These are phyloP conservation scores for Syrista parreyssii DNA, from an alignment of 2,888 invertebrate species.

Conservation along the genomic window DNA sequence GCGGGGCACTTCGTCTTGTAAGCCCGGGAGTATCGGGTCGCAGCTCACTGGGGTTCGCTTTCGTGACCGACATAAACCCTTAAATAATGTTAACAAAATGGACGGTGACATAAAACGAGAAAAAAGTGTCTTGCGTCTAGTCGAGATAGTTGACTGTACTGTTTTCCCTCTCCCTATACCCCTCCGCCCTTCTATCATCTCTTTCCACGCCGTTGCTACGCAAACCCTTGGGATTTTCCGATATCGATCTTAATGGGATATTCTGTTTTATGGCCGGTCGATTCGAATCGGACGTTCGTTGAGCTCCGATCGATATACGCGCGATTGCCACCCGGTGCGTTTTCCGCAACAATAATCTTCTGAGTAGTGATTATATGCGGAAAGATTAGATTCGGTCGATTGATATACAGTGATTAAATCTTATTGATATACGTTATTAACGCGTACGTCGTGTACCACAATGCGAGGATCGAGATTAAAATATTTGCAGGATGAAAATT, in stretches of 20 bases:
- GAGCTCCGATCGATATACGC: not conserved
- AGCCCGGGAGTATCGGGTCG: not conserved
- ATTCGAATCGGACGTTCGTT: not conserved
- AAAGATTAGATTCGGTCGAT: not conserved
- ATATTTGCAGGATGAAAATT: not conserved
- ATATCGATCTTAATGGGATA: slow-evolving; percentile 33
- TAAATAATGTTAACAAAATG: slow-evolving; percentile 12
- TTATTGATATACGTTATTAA: not conserved
- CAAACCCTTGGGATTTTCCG: slow-evolving; percentile 14
- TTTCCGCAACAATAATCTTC: not conserved
- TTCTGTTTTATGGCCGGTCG: slow-evolving; percentile 26
- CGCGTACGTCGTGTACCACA: not conserved
- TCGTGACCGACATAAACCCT: not conserved
- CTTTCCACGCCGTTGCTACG: not conserved
- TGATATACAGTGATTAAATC: not conserved
- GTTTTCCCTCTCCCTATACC: not conserved
- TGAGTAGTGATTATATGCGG: not conserved
- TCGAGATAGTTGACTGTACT: not conserved
- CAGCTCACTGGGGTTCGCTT: not conserved
- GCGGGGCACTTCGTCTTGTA: not conserved
- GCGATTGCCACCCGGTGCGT: not conserved
- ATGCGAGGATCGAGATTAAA: not conserved
- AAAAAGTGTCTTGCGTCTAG: slow-evolving; percentile 14
- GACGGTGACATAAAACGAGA: slow-evolving; percentile 21
- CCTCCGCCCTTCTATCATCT: not conserved